Evolutionary conservation across 2,797 vertebrate species (phyloP), one percentile per base, ranked within the genome.

Genomic region (Eulemur albifrons): DNA sequence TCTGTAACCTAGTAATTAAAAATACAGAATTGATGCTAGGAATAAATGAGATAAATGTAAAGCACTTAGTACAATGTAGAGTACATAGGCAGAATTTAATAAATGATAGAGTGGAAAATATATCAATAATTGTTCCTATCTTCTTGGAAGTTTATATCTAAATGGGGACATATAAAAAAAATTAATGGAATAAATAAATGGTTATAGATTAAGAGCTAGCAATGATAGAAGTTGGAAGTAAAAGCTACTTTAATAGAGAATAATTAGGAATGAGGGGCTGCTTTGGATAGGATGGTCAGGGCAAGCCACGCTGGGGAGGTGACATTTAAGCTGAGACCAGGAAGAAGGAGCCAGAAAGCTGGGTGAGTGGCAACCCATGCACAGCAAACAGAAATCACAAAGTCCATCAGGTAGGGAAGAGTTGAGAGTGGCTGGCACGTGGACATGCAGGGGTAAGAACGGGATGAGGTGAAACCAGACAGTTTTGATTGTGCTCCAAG

Each of bases 41-140:
- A 87, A 91, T 89, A 63, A 79, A 61, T 50, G n/a, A 89, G 67
- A 94, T 80, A 67, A 96, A 54, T 43, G 7, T 23, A 86, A 93
- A 76, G 57, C 30, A 20, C 20, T 72, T 38, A 50, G 72, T 40
- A 88, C 1, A 83, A 38, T 50, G 23, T 77, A 38, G 32, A 35
- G 23, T 23, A 9, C 59, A 63, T 13, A 69, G 57, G 35, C 13
- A 61, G 63, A 80, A 90, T 52, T 76, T 90, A 95, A 87, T 82
- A 90, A 80, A 87, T 69, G 7, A 32, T 38, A 73, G 4, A 73
- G 59, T 35, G 38, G 38, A 77, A 96, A 90, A 70, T 70, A 61
- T 52, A 77, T 88, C 43, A 88, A 32, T 48, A 48, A 72, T 57
- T 23, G 61, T 61, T 81, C 43, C 70, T 94, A 7, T 90, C 67